Evolutionary conservation across 2,113 vertebrate genomes (phyloP).

Genomic region (Lampris incognitus): DNA sequence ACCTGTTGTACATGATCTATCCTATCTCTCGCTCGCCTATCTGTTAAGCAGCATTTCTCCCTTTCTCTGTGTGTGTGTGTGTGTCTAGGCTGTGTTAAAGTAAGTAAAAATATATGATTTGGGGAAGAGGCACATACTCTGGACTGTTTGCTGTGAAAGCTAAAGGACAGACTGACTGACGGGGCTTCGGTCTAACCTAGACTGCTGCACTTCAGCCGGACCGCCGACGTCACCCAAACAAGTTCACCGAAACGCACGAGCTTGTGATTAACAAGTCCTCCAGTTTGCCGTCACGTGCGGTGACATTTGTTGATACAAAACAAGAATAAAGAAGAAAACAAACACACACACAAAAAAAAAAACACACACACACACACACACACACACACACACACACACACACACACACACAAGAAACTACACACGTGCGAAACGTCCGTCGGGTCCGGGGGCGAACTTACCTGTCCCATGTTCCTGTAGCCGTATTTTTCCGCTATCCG

Average conservation of each 20-base stretch:
- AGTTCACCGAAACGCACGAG: no score
- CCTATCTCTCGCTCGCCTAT: conserved; percentile 18
- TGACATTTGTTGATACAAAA: no score
- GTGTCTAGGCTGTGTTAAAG: background rate
- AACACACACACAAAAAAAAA: no score
- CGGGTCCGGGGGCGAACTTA: conserved; percentile 71
- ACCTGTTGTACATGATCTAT: conserved; percentile 70
- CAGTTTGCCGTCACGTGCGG: no score
- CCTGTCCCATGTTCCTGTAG: conserved; percentile 97
- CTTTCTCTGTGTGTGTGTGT: conserved; percentile 9
- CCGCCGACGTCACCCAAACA: no score
- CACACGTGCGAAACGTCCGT: conserved; percentile 14
- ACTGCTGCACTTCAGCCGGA: conserved; percentile 9
- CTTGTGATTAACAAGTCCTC: no score
- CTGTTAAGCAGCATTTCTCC: conserved; percentile 19
- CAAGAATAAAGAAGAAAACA: no score
- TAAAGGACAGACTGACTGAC: no score
- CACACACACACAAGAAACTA: background rate
- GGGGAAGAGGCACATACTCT: no score
- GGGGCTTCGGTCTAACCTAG: conserved; percentile 24
- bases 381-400: background rate
- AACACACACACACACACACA: background rate
- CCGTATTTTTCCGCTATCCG: conserved; percentile 95
- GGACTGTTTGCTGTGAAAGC: no score
- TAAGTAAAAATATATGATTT: no score